Base-by-base conservation (phyloP, 2,888 invertebrate genomes). In the Omphaloscelis lunosa region DNA sequence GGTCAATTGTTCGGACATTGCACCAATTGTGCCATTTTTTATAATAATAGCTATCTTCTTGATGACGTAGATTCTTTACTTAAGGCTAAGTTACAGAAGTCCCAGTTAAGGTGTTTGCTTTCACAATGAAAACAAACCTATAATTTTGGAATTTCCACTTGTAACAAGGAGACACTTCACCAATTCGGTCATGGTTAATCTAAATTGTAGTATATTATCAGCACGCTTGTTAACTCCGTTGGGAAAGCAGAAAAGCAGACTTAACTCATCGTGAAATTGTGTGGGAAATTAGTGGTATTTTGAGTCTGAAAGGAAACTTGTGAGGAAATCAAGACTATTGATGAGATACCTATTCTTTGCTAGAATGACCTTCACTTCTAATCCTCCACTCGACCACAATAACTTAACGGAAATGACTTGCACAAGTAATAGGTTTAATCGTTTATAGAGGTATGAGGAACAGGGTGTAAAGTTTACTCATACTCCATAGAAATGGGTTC, bases 131-230 rank as follows among this genome's bases (percentile, higher is more conserved):
- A 45, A 12, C 4, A 11, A 62, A 68, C 53, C 15, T 73, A 67
- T 56, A 15, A 80, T 77, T 80, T 70, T 15, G 27, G 27, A n/a
- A n/a, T 29, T 8, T 45, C 45, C 59, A 51, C 11, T 27, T 34
- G 15, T 34, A 23, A 27, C 45, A 71, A 45, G 29, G 6, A 53
- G 15, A 23, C 12, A 53, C 83, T 71, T 59, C 72, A 29, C 59
- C 65, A 79, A 59, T 2, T 63, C 48, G 70, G 80, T 65, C 80
- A 84, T 48, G 73, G 62, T 63, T 39, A 69, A 41, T 53, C 39
- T 7, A 78, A 83, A 82, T 84, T 71, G 70, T 84, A 48, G 63
- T 61, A 20, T 27, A 82, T 80, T 83, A 84, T 71, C 84, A 84
- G 9, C 80, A 79, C 71, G 80, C 67, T 79, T 56, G 67, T 56